A percentile compares a stretch with the other conserved stretches of the same genome.
Evolutionary conservation across 2,113 vertebrate genomes (phyloP).

Genomic region (Gasterosteus aculeatus): DNA sequence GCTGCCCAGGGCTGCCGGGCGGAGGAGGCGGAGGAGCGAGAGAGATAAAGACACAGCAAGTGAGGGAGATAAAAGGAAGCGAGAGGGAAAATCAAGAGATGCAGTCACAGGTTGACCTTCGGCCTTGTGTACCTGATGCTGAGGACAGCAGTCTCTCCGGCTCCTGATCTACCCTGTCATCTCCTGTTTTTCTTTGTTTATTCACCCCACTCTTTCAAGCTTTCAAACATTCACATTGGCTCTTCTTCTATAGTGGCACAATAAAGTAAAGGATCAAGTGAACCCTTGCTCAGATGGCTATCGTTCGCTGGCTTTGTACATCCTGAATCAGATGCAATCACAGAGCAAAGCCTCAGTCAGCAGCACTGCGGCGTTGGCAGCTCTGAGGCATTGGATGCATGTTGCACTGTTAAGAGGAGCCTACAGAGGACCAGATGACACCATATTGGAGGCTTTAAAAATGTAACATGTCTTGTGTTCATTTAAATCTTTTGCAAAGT

Average conservation of each 20-base stretch:
- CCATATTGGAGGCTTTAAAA: slow-evolving; percentile 66
- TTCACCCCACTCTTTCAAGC: neutral
- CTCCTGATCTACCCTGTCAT: slow-evolving; percentile 36
- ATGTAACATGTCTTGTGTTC: slow-evolving; percentile 54
- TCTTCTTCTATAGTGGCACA: neutral
- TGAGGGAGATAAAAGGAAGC: slow-evolving; percentile 19
- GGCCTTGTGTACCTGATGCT: slow-evolving; percentile 52
- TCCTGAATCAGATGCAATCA: slow-evolving; percentile 21
- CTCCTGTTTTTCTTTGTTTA: slow-evolving; percentile 38
- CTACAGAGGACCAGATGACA: slow-evolving; percentile 61
- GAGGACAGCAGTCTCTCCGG: slow-evolving; percentile 42
- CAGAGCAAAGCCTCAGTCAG: slow-evolving; percentile 28
- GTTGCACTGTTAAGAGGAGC: slow-evolving; percentile 29
- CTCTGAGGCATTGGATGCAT: slow-evolving; percentile 42
- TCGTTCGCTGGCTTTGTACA: neutral
- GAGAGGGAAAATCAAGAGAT: slow-evolving; percentile 41
- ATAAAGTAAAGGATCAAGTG: neutral
- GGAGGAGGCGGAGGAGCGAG: slow-evolving; percentile 34
- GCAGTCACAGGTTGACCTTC: slow-evolving; percentile 47
- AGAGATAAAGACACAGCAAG: slow-evolving; percentile 35
- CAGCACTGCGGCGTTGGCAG: slow-evolving; percentile 42
- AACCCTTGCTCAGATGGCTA: neutral
- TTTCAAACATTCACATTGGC: slow-evolving; percentile 17
- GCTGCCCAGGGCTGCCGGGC: slow-evolving; percentile 66
- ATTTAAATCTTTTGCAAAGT: slow-evolving; percentile 55